Percentiles rank a stretch among this genome's conserved stretches.
Evolutionary conservation across 2,113 vertebrate species (phyloP).

Genomic region (Pteropus alecto): DNA sequence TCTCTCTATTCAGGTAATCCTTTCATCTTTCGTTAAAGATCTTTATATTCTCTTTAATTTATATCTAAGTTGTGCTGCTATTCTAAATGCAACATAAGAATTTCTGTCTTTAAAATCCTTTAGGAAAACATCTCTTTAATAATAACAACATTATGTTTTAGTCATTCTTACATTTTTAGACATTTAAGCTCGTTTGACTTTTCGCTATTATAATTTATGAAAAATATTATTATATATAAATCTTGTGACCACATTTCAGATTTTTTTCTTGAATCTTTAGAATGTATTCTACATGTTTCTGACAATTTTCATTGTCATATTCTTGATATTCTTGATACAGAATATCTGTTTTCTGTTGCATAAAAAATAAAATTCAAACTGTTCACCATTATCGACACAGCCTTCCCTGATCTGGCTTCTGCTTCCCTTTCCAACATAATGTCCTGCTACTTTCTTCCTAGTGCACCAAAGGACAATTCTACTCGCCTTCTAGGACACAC

Average conservation of each 20-base stretch:
- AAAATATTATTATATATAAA: background rate
- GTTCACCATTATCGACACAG: background rate
- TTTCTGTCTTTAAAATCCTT: background rate
- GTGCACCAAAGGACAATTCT: background rate
- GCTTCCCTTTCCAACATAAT: background rate
- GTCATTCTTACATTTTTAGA: background rate
- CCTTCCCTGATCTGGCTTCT: background rate
- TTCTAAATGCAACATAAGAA: background rate
- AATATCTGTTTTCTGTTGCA: background rate
- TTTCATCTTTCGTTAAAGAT: background rate
- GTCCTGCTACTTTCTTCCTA: background rate
- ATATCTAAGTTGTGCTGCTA: background rate
- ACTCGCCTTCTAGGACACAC: background rate
- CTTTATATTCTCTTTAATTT: background rate
- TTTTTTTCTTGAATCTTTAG: background rate
- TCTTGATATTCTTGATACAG: background rate
- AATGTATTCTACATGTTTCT: background rate
- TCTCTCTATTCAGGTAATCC: background rate
- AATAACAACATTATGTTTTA: background rate
- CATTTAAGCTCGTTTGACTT: background rate
- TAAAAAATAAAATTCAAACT: background rate
- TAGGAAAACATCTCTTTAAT: background rate
- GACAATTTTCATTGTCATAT: no score
- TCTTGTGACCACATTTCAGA: background rate
- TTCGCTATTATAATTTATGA: background rate